A percentile compares a stretch with the other conserved stretches of the same genome.
These are phyloP conservation scores for Pseudomugil tenellus DNA, from an alignment of 2,797 vertebrate species.

Conservation along the genomic window DNA sequence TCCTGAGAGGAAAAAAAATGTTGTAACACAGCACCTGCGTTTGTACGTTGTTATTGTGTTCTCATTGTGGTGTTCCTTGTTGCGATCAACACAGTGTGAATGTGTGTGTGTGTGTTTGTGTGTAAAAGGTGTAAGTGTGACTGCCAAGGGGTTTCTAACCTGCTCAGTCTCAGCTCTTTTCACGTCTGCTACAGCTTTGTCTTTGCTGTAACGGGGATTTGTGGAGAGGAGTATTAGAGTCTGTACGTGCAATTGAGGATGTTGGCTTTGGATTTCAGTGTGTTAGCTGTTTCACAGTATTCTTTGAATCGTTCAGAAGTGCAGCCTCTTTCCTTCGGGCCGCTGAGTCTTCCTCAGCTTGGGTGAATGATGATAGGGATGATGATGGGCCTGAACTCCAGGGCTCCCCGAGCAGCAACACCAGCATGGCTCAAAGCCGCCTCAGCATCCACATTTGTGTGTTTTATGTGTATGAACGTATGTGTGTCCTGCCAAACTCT, in stretches of 20 bases:
- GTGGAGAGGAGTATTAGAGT: conserved; percentile 43
- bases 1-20: conserved; percentile 31
- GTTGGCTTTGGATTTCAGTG: conserved; percentile 37
- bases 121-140: conserved; percentile 51
- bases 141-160: conserved; percentile 66
- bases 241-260: conserved; percentile 39
- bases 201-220: conserved; percentile 50
- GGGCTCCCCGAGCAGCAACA: conserved; percentile 68
- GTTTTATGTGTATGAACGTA: conserved; percentile 24
- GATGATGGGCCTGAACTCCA: conserved; percentile 77
- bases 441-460: conserved; percentile 65
- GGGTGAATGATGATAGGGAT: conserved; percentile 72
- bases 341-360: conserved; percentile 66
- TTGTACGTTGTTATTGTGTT: conserved; percentile 18
- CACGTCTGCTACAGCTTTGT: conserved; percentile 54
- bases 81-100: conserved; percentile 18
- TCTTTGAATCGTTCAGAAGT: conserved; percentile 63
- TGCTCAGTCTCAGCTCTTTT: conserved; percentile 62
- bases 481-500: conserved; percentile 54
- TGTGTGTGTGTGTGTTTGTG: conserved; percentile 11
- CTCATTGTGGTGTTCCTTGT: conserved; percentile 22
- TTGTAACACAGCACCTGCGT: conserved; percentile 27
- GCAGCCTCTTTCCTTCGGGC: conserved; percentile 58
- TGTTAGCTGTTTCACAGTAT: conserved; percentile 49
- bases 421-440: conserved; percentile 77